Evolutionary conservation across 1,140 invertebrate species (phyloP), one percentile per base, ranked within the genome.

Genomic region (Drosophila navojoa): DNA sequence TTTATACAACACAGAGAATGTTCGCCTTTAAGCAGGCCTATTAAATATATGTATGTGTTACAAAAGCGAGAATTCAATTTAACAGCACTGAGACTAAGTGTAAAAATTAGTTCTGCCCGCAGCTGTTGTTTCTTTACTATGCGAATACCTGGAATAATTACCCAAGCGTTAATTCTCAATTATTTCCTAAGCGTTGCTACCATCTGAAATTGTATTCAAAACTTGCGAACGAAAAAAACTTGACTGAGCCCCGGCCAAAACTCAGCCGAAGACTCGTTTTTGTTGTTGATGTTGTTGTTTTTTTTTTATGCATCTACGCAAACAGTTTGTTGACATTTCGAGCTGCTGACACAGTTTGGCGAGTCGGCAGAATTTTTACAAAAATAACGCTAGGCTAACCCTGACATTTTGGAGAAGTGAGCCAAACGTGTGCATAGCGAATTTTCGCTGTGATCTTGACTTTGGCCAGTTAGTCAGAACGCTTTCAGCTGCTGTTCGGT

Each of bases 391-490:
- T 19, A 25, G 55, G 40, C 66, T 54, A 67, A 71, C 76, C 66
- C 78, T 81, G 79, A 79, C 79, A 79, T 81, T 81, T 78, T 10
- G 47, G 44, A 58, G 45, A 40, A 57, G 3, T 25, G 13, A 42
- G 7, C 69, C 16, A 70, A 81, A 79, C 79, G 79, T 81, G 71
- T 61, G 52, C 25, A 68, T 57, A 19, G 5, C 32, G 10, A 15
- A 29, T 4, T 38, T 38, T 32, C 27, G n/a, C 27, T 16, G 9
- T 47, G 64, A 22, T 49, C 63, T 73, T 69, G 71, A 73, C 71
- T 68, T 69, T 73, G 64, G 53, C 13, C 53, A 5, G 27, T 61
- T 32, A 61, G 16, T 50, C 27, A 61, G 29, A 44, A 42, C 38
- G 10, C 6, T 10, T 42, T 19, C 13, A 40, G 32, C 19, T 40